phyloP scores from a whole-genome alignment of 2,113 vertebrate species.

The Mixornis gularis region DNA sequence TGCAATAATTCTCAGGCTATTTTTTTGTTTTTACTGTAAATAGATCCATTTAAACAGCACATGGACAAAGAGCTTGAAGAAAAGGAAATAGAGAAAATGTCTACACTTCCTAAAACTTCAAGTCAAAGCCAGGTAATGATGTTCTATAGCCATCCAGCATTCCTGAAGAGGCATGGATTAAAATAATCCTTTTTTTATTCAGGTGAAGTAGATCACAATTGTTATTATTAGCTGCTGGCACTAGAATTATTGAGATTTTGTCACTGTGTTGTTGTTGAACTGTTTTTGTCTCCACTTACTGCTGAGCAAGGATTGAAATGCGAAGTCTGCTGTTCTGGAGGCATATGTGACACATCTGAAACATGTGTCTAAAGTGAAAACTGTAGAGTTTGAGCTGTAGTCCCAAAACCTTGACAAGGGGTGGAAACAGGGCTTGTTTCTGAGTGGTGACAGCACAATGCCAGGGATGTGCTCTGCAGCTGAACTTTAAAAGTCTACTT shows the following conservation, averaged over 20 bases:
- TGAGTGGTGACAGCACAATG: not conserved
- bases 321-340: not conserved
- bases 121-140: conserved; percentile 78
- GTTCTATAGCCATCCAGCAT: not conserved
- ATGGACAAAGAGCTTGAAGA: conserved; percentile 81
- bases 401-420: not conserved
- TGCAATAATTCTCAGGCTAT: not conserved
- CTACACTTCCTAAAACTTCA: conserved; percentile 67
- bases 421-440: not conserved
- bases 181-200: not conserved
- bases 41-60: conserved; percentile 87
- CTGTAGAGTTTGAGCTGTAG: not conserved
- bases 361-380: not conserved
- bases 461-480: not conserved
- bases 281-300: not conserved
- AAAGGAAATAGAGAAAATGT: conserved; percentile 78
- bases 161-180: not conserved
- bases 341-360: not conserved
- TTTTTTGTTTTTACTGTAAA: conserved; percentile 13
- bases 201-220: not conserved
- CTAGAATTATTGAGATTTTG: not conserved
- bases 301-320: not conserved
- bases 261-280: not conserved
- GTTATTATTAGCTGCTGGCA: not conserved
- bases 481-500: too few species aligned